phyloP scores from a whole-genome alignment of 2,113 vertebrate genomes.

The Indicator indicator region DNA sequence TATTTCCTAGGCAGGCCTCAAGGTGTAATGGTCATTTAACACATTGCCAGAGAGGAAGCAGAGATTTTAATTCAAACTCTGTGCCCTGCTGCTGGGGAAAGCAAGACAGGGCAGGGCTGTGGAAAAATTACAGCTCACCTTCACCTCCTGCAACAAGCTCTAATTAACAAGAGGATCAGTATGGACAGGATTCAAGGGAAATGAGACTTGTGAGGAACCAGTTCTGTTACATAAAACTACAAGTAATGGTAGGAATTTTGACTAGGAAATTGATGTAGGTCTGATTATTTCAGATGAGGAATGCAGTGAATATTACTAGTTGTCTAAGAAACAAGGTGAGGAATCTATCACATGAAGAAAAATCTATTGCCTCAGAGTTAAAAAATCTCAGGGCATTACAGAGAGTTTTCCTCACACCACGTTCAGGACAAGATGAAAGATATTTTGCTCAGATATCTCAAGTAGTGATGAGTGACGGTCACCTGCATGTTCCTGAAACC shows the following conservation, averaged over 20 bases:
- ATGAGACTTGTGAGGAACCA: background rate
- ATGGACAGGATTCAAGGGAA: background rate
- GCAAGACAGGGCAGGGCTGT: background rate
- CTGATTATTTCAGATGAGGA: background rate
- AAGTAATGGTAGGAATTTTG: background rate
- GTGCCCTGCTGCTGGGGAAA: background rate
- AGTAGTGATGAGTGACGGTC: background rate
- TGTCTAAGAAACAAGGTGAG: background rate
- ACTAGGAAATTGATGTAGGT: background rate
- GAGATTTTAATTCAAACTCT: background rate
- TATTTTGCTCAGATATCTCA: background rate
- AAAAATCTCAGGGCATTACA: background rate
- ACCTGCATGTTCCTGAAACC: background rate
- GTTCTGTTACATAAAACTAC: background rate
- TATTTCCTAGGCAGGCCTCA: background rate
- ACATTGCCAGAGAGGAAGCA: background rate
- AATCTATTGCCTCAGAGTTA: background rate
- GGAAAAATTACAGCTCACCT: constrained; percentile 3
- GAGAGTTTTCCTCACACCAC: background rate
- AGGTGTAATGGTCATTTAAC: background rate
- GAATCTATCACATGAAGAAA: background rate
- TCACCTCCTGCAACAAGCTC: background rate
- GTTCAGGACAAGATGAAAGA: background rate
- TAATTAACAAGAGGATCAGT: background rate
- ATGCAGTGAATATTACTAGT: background rate